These are phyloP conservation scores for Chlorops oryzae DNA, from an alignment of 1,140 invertebrate genomes.

Conservation along the genomic window DNA sequence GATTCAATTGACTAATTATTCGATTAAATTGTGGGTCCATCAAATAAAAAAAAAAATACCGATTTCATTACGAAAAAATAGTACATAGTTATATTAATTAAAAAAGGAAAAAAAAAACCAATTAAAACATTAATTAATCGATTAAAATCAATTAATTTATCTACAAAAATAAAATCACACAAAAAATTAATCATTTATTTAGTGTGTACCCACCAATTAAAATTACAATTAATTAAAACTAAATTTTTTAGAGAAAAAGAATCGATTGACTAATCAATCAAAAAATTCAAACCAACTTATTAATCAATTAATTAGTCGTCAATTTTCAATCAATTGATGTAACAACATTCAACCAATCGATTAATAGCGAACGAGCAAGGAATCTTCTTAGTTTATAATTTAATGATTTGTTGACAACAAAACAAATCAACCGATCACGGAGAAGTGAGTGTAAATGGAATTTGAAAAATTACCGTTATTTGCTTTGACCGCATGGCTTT, in stretches of 20 bases:
- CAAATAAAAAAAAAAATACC: not conserved
- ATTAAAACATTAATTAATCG: not conserved
- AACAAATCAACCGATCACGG: not conserved
- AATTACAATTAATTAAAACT: not conserved
- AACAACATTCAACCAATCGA: too few species aligned
- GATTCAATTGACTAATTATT: not conserved
- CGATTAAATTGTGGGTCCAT: not conserved
- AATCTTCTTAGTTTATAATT: too few species aligned
- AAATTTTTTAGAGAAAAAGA: not conserved
- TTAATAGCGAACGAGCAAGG: too few species aligned
- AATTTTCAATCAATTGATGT: too few species aligned
- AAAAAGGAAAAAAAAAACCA: not conserved
- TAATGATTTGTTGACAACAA: constrained; percentile 26
- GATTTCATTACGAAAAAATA: too few species aligned
- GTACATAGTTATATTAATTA: too few species aligned
- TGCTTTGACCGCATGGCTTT: constrained; percentile 4
- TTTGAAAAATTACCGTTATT: constrained; percentile 15
- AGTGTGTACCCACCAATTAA: not conserved
- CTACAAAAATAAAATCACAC: not conserved
- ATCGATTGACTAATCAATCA: not conserved
- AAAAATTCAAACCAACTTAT: not conserved
- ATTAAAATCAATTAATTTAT: too few species aligned
- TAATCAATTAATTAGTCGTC: not conserved
- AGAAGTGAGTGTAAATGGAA: too few species aligned
- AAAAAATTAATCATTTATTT: not conserved